Percentiles rank a stretch among this genome's conserved stretches.
Evolutionary conservation across 2,888 invertebrate genomes (phyloP).

Genomic region (Timema podura): DNA sequence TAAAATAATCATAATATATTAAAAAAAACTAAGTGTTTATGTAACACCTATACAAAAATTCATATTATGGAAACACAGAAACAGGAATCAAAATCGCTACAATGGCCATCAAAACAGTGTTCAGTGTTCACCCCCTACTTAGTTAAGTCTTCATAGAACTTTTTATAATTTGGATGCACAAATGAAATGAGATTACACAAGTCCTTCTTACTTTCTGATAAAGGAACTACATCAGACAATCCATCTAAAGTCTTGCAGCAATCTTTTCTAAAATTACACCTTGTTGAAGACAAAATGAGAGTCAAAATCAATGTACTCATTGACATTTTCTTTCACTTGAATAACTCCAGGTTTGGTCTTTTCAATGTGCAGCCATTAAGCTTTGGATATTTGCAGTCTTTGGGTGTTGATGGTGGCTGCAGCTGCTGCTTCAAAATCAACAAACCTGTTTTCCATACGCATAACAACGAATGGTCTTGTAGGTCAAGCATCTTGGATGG

Average conservation of each 20-base stretch:
- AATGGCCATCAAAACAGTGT: too few relatives aligned
- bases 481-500: neutral
- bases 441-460: neutral
- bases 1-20: too few relatives aligned
- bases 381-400: neutral
- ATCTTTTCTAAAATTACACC: neutral
- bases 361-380: neutral
- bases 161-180: conserved; percentile 5
- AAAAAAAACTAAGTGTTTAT: too few relatives aligned
- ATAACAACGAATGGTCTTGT: neutral
- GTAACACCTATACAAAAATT: too few relatives aligned
- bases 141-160: neutral
- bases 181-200: neutral
- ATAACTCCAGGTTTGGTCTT: neutral
- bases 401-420: too few relatives aligned
- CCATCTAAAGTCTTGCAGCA: neutral
- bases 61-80: too few relatives aligned
- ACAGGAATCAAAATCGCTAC: too few relatives aligned
- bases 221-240: neutral
- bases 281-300: neutral
- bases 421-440: neutral
- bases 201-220: neutral
- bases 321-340: neutral
- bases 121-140: too few relatives aligned
- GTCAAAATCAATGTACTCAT: neutral